These are phyloP conservation scores for Charanyca ferruginea DNA, from an alignment of 2,888 invertebrate genomes.

Conservation along the genomic window DNA sequence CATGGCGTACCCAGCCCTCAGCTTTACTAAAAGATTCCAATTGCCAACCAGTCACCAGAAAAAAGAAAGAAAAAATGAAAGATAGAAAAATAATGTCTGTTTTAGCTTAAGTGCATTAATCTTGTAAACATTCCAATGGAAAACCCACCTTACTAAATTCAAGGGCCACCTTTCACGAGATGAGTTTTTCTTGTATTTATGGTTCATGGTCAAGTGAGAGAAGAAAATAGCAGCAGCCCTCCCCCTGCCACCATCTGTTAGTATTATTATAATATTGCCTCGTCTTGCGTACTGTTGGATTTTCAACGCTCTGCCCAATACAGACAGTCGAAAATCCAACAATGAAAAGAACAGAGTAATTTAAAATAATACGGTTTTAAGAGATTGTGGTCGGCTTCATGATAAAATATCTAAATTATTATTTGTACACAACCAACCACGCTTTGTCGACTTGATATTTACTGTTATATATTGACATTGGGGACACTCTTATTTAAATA, in stretches of 20 bases:
- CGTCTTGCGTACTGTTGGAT: not conserved
- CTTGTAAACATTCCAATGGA: not conserved
- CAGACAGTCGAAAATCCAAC: not conserved
- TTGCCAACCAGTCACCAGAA: too few species aligned
- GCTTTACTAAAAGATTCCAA: too few species aligned
- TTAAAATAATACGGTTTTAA: not conserved
- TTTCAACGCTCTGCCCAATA: not conserved
- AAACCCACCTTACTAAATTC: not conserved
- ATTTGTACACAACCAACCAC: constrained; percentile 5
- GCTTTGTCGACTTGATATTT: not conserved
- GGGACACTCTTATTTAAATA: constrained; percentile 8
- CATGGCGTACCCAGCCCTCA: too few species aligned
- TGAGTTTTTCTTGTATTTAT: too few species aligned
- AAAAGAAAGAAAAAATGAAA: too few species aligned
- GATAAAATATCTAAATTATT: not conserved
- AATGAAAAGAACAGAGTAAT: not conserved
- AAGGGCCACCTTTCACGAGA: too few species aligned
- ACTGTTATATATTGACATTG: not conserved
- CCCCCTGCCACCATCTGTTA: not conserved
- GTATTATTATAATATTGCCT: not conserved
- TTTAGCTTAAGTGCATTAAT: too few species aligned
- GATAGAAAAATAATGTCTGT: too few species aligned
- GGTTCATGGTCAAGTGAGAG: not conserved
- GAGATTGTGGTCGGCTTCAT: not conserved
- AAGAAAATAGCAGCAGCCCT: not conserved